Conservation (phyloP, 1,140 invertebrate species). For the Pristionchus pacificus region DNA sequence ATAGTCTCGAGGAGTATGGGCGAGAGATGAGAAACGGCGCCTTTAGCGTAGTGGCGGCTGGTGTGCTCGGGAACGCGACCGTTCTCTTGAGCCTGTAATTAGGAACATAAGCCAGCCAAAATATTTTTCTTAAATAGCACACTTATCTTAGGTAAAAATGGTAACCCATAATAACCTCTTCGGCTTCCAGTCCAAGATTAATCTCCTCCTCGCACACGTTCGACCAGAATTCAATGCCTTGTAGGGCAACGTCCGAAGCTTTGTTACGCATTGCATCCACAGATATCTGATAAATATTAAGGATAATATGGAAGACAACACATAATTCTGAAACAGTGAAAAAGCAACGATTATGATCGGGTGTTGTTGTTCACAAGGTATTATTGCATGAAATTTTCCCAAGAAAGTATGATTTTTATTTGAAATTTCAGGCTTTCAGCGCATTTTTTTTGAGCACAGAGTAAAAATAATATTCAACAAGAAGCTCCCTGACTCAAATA, state of each 20-base stretch:
- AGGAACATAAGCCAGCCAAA: no score
- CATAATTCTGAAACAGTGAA: constrained; percentile 2
- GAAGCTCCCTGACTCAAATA: no score
- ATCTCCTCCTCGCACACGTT: constrained; percentile 99
- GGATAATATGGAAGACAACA: not conserved
- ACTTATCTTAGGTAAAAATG: no score
- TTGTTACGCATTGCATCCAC: constrained; percentile 96
- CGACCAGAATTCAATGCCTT: constrained; percentile 99
- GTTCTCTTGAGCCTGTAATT: no score
- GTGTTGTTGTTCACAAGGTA: no score
- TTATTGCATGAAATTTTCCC: no score
- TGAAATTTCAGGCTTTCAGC: no score
- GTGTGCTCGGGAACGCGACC: constrained; percentile 80
- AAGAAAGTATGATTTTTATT: no score
- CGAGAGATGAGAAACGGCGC: constrained; percentile 87
- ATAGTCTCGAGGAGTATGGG: constrained; percentile 88
- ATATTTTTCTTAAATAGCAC: constrained; percentile 69
- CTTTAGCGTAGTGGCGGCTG: constrained; percentile 85
- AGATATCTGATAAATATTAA: constrained; percentile 82
- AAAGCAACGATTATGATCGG: no score
- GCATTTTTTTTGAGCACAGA: no score
- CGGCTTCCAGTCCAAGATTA: constrained; percentile 86
- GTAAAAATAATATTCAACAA: no score
- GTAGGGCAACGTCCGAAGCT: constrained; percentile 87
- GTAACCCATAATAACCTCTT: no score